A percentile compares a stretch with the other conserved stretches of the same genome.
These are phyloP conservation scores for Hetaerina americana DNA, from an alignment of 1,140 invertebrate species.

Conservation along the genomic window DNA sequence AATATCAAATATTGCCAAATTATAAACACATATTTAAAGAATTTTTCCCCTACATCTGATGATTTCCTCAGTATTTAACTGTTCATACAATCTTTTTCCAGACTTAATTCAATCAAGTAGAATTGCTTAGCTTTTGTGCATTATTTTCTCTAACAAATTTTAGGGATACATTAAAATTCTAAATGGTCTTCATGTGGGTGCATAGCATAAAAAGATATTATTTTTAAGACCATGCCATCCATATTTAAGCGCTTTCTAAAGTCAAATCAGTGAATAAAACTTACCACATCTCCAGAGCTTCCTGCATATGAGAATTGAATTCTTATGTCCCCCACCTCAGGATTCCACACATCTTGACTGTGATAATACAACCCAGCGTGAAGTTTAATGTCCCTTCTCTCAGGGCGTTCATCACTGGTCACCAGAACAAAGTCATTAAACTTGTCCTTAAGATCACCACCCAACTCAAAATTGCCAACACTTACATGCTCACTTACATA, in stretches of 20 bases:
- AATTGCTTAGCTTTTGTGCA: neutral
- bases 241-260: neutral
- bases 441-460: slow-evolving; percentile 52
- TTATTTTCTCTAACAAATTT: neutral
- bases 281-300: slow-evolving; percentile 55
- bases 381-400: slow-evolving; percentile 64
- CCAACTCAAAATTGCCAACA: slow-evolving; percentile 38
- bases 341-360: slow-evolving; percentile 65
- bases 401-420: slow-evolving; percentile 70
- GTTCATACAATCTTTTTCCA: no score
- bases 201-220: neutral
- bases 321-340: slow-evolving; percentile 66
- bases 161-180: no score
- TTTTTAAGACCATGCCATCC: neutral
- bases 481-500: slow-evolving; percentile 40
- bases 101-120: no score
- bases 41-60: no score
- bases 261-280: slow-evolving; percentile 14
- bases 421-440: slow-evolving; percentile 64
- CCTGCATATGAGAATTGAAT: slow-evolving; percentile 75
- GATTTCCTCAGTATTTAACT: no score
- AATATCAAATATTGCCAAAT: no score
- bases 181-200: neutral
- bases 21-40: no score
- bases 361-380: slow-evolving; percentile 78